These are phyloP conservation scores for Laterallus jamaicensis DNA, from an alignment of 2,113 vertebrate species.

Conservation along the genomic window DNA sequence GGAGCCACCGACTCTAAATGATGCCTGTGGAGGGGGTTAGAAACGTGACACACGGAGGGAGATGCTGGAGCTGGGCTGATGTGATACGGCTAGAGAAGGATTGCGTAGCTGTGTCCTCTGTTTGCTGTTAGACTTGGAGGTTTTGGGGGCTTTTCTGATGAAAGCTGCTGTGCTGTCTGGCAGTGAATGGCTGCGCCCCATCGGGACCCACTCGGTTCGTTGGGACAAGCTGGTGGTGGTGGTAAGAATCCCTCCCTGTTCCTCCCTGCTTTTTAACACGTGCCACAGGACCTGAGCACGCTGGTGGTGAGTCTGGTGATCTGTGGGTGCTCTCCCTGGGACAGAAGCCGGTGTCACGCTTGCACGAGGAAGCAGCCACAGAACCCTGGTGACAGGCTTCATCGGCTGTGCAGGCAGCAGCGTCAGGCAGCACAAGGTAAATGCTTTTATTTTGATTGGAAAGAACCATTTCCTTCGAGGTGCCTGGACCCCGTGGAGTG, in stretches of 20 bases:
- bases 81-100: background rate
- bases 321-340: background rate
- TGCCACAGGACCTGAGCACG: background rate
- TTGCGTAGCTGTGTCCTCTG: background rate
- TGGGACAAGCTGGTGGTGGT: background rate
- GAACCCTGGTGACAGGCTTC: background rate
- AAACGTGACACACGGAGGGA: background rate
- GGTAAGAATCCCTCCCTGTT: background rate
- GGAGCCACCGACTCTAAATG: constrained; percentile 2
- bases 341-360: background rate
- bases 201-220: background rate
- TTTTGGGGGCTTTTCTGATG: background rate
- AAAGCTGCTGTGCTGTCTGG: rapidly evolving
- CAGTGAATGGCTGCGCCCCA: background rate
- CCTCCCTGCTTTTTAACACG: background rate
- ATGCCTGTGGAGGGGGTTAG: background rate
- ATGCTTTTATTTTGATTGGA: background rate
- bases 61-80: background rate
- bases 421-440: background rate
- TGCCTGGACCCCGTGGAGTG: background rate
- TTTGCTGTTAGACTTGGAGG: background rate
- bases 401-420: background rate
- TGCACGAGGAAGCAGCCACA: background rate
- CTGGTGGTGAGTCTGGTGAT: background rate
- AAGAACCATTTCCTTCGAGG: background rate